Evolutionary conservation across 2,797 vertebrate species (phyloP).

Genomic region (Danio albolineatus): DNA sequence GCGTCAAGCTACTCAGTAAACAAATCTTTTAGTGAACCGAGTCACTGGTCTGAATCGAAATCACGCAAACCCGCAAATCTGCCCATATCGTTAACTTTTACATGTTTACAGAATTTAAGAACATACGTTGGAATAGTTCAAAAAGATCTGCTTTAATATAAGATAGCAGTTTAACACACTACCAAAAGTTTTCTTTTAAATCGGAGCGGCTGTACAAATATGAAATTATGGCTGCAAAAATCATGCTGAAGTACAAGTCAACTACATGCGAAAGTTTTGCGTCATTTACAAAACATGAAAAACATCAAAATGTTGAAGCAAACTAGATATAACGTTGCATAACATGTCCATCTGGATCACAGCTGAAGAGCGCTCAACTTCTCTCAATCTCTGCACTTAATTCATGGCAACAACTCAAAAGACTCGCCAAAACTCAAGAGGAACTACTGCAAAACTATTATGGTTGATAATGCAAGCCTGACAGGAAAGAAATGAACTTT

Average conservation of each 20-base stretch:
- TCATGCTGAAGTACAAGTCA: not conserved
- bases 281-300: not conserved
- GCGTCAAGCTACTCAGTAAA: not conserved
- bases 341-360: constrained; percentile 35
- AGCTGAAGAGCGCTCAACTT: constrained; percentile 28
- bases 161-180: not conserved
- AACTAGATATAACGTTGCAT: constrained; percentile 7
- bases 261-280: not conserved
- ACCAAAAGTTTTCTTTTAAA: not conserved
- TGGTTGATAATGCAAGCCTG: not conserved
- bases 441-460: not conserved
- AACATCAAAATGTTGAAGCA: not conserved
- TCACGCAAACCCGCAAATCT: not conserved
- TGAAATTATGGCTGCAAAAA: not conserved
- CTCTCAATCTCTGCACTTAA: not conserved
- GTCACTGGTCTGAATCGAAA: not conserved
- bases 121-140: not conserved
- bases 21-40: not conserved
- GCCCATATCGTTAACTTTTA: not conserved
- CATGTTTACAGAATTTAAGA: not conserved
- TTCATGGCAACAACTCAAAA: not conserved
- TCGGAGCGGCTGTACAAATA: not conserved
- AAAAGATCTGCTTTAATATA: not conserved
- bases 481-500: constrained; percentile 8
- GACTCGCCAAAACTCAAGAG: not conserved